phyloP scores from a whole-genome alignment of 2,888 invertebrate genomes.

The Plemyria rubiginata region DNA sequence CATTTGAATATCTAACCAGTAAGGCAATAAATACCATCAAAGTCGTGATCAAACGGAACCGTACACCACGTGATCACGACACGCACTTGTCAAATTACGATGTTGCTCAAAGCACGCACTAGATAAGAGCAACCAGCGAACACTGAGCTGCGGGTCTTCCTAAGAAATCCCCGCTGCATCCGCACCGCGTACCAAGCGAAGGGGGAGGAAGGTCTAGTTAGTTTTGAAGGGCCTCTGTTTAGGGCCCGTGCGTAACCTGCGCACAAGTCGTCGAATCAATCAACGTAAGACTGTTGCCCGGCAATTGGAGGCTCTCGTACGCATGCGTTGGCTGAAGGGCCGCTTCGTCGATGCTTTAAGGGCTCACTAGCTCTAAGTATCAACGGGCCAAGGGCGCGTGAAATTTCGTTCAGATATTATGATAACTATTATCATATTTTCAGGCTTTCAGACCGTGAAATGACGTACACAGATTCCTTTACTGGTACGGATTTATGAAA shows the following conservation, averaged over 20 bases:
- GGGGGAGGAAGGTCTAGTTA: constrained; percentile 45
- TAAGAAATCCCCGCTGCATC: not conserved
- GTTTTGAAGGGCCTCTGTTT: constrained; percentile 61
- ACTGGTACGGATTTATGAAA: too few relatives aligned
- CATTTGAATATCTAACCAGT: too few relatives aligned
- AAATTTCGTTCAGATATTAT: constrained; percentile 14
- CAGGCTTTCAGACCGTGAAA: constrained; percentile 1
- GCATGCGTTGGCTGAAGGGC: constrained; percentile 73
- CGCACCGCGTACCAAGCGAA: not conserved
- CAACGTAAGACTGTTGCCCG: constrained; percentile 72
- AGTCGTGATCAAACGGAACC: not conserved
- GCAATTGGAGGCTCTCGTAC: constrained; percentile 60
- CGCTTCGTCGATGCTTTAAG: constrained; percentile 46
- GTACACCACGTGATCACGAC: not conserved
- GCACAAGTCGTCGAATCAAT: constrained; percentile 82
- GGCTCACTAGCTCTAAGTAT: constrained; percentile 35
- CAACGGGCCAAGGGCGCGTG: constrained; percentile 24
- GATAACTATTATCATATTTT: constrained; percentile 12
- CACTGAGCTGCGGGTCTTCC: constrained; percentile 49
- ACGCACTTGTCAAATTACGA: constrained; percentile 47
- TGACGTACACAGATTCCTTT: constrained; percentile 6
- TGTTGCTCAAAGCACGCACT: constrained; percentile 52
- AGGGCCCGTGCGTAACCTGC: constrained; percentile 66
- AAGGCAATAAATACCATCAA: not conserved
- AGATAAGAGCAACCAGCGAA: constrained; percentile 50